A percentile compares a stretch with the other conserved stretches of the same genome.
phyloP scores from a whole-genome alignment of 2,113 vertebrate species.

The Equus przewalskii region DNA sequence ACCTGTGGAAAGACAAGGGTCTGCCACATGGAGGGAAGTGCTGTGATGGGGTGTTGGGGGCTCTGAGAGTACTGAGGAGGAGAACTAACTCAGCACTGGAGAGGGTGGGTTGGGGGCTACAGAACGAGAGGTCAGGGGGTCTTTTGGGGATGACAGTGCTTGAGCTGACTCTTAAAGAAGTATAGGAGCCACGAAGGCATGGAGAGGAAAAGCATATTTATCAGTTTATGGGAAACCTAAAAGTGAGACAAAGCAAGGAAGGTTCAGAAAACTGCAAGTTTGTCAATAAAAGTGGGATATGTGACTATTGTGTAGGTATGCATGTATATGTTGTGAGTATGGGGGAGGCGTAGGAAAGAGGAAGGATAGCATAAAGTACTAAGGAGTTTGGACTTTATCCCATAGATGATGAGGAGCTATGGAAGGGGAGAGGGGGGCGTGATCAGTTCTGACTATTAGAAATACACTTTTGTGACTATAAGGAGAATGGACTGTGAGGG shows the following conservation, averaged over 20 bases:
- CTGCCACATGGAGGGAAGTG: not conserved
- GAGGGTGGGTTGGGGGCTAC: not conserved
- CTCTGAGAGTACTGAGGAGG: not conserved
- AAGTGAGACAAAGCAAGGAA: not conserved
- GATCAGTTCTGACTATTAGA: not conserved
- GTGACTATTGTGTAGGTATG: not conserved
- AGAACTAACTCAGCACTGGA: not conserved
- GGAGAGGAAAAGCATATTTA: not conserved
- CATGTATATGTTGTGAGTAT: not conserved
- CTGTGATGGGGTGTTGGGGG: not conserved
- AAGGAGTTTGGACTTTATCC: not conserved
- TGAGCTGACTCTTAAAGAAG: not conserved
- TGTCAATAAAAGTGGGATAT: not conserved
- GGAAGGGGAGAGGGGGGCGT: not conserved
- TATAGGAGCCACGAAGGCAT: not conserved
- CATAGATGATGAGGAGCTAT: not conserved
- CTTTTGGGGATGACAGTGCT: not conserved
- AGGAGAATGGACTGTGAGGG: not conserved
- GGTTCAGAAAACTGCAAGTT: not conserved
- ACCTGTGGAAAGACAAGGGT: not conserved
- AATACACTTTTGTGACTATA: not conserved
- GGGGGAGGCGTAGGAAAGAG: not conserved
- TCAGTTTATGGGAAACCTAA: not conserved
- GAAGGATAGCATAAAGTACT: not conserved
- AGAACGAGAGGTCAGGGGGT: not conserved